Base-by-base conservation (phyloP, 2,797 vertebrate species). In the Bovichtus variegatus region DNA sequence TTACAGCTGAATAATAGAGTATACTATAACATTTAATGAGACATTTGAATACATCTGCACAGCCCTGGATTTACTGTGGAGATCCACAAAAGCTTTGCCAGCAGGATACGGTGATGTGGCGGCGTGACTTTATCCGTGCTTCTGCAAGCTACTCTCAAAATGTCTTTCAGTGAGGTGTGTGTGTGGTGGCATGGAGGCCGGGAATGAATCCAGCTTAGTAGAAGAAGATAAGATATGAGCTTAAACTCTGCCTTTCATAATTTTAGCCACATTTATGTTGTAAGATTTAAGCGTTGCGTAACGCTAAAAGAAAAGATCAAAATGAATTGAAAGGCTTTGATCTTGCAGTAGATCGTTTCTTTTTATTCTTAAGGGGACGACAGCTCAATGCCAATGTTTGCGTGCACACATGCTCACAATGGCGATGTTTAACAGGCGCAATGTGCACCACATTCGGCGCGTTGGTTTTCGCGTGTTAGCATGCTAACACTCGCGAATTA, bases 1-100 rank as follows among this genome's bases (percentile, higher is more conserved):
- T 29, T 82, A 54, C 54, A 63, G 78, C 44, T 78, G 60, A 64
- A 74, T 81, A 71, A 40, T 21, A 71, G 54, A 71, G 21, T 63
- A 36, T 50, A 57, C 18, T 15, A 15, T 31, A 36, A 80, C 44
- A 54, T 69, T 21, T 65, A 66, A 83, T 83, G 59, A 71, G 65
- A 34, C 27, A 38, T 71, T 80, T 76, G 34, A 74, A 43, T 34
- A 19, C 60, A 71, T 78, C 49, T 60, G 36, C 50, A 60, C 16
- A 68, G 43, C 60, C 57, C 38, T 50, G 21, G 8, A 31, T 47
- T 68, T 58, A 74, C 41, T 19, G 46, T 38, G 21, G 27, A 34
- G 47, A 55, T 59, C 64, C 53, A 46, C 65, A 51, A 44, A 15
- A 51, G n/a, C 43, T 67, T 41, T 58, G 27, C 23, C 49, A 76